Percentiles rank a stretch among this genome's conserved stretches.
phyloP scores from a whole-genome alignment of 2,797 vertebrate genomes.

The Diplodus sargus region DNA sequence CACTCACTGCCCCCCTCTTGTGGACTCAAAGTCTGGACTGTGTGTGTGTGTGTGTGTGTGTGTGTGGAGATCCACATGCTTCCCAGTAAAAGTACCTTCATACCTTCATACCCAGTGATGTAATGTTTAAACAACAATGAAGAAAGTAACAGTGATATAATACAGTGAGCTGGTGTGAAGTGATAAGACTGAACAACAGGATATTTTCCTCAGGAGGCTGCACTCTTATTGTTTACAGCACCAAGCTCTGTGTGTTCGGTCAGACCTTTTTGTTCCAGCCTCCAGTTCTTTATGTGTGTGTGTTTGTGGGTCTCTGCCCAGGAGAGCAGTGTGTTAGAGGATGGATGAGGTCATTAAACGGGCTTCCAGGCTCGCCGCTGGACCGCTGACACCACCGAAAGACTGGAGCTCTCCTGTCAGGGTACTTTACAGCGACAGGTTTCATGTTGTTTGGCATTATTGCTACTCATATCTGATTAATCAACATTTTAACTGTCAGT shows the following conservation, averaged over 20 bases:
- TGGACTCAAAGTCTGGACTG: constrained; percentile 33
- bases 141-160: neutral
- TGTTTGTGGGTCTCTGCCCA: neutral
- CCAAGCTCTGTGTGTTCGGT: neutral
- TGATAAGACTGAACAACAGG: neutral
- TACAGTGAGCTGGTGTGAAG: neutral
- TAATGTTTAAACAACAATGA: no score
- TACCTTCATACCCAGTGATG: no score
- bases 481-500: neutral
- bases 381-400: neutral
- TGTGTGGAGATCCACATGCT: neutral
- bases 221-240: neutral
- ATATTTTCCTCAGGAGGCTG: neutral
- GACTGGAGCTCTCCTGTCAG: neutral
- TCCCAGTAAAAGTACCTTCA: neutral
- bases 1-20: constrained; percentile 57
- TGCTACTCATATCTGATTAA: neutral
- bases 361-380: neutral
- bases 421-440: neutral
- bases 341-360: constrained; percentile 27
- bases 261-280: neutral
- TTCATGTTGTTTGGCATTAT: neutral
- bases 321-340: neutral
- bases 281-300: neutral
- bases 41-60: no score